Evolutionary conservation across 92 coral and sea anemone species (phyloP), one percentile per base, ranked within the genome.

Genomic region (Paragorgia papillata): DNA sequence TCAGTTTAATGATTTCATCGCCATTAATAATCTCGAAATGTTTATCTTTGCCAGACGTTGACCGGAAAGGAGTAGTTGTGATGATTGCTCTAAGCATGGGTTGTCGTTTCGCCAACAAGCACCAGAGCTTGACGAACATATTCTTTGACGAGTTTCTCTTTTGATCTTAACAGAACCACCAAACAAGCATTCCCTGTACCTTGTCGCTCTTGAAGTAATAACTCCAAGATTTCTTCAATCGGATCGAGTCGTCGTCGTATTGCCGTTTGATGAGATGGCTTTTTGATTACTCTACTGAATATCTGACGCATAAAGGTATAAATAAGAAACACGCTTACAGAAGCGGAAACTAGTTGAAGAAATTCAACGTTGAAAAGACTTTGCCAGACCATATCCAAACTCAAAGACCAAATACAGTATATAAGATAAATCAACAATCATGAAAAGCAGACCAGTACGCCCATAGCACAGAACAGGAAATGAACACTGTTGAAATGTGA

Each of bases 31-130:
- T 39, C 49, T 64, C 53, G 18, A 64, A 35, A 64, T 64, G 37
- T 64, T 18, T 64, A 19, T 26, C 29, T 37, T 33, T 15, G 53
- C 14, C 43, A 4, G 10, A 37, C 53, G 12, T 7, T 2, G 53
- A 46, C n/a, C 15, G 14, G 10, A 10, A 37, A 37, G 43, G 43
- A 10, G 10, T 37, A 15, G 51, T 64, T 64, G 54, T 35, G 19
- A 37, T 64, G 9, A 64, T 29, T 21, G 71, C 71, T 37, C 71
- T 44, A n/a, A 64, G 53, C 71, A 64, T 35, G 20, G 71, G 51
- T n/a, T 64, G 71, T 26, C 66, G 66, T 40, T 64, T 64, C 30
- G 54, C 51, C 30, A 64, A 40, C n/a, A 1, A 34, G 29, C 9
- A 64, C 21, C 9, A 64, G 54, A 19, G 71, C 71, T 0, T 34